A percentile compares a stretch with the other conserved stretches of the same genome.
Evolutionary conservation across 2,888 invertebrate species (phyloP).

Genomic region (Orthonychiurus folsomi): DNA sequence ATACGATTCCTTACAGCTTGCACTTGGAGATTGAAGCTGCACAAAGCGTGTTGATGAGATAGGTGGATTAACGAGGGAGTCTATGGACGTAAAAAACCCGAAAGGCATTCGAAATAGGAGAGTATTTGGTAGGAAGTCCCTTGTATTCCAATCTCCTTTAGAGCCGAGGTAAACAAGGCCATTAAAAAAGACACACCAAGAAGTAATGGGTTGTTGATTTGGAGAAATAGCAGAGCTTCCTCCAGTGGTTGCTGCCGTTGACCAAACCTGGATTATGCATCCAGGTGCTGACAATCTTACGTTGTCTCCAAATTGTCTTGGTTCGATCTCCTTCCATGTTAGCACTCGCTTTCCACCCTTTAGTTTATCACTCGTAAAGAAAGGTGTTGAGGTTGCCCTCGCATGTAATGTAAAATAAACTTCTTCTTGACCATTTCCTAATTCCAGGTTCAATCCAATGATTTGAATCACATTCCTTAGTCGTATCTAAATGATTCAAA

Average conservation of each 20-base stretch:
- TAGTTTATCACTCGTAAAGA: slow-evolving; percentile 71
- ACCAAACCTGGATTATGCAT: slow-evolving; percentile 49
- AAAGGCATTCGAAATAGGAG: slow-evolving; percentile 80
- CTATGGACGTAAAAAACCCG: slow-evolving; percentile 64
- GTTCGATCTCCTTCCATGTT: slow-evolving; percentile 64
- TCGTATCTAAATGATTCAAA: slow-evolving; percentile 28
- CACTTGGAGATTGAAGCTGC: slow-evolving; percentile 13
- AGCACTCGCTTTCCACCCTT: slow-evolving; percentile 13
- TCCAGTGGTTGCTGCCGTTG: slow-evolving; percentile 39
- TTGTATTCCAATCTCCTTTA: slow-evolving; percentile 45
- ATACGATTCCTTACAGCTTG: slow-evolving; percentile 28
- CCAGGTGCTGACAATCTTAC: slow-evolving; percentile 40
- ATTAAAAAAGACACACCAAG: slow-evolving; percentile 77
- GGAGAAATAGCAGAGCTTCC: slow-evolving; percentile 11
- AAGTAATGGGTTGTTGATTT: slow-evolving; percentile 51
- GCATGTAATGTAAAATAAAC: slow-evolving; percentile 64
- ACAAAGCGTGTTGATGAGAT: slow-evolving; percentile 16
- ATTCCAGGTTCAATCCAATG: slow-evolving; percentile 53
- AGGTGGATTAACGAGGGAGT: slow-evolving; percentile 9
- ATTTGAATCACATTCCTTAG: slow-evolving; percentile 70
- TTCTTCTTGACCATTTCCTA: slow-evolving; percentile 18
- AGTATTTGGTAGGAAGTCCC: slow-evolving; percentile 58
- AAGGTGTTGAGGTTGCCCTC: slow-evolving; percentile 70
- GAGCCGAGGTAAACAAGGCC: slow-evolving; percentile 59
- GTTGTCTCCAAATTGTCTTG: slow-evolving; percentile 21